Evolutionary conservation across 2,113 vertebrate genomes (phyloP).

Genomic region (Gasterosteus nipponicus): DNA sequence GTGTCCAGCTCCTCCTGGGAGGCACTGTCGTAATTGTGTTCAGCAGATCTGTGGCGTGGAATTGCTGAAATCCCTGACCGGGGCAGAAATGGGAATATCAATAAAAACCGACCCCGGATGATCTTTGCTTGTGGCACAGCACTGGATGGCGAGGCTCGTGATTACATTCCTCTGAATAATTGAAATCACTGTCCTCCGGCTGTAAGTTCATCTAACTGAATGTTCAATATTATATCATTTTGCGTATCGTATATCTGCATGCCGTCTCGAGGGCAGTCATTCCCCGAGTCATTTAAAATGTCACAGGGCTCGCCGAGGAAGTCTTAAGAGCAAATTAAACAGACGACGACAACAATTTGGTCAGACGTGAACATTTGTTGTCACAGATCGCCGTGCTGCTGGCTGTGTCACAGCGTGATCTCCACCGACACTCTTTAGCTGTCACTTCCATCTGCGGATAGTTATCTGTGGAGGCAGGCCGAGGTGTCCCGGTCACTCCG

Average conservation of each 20-base stretch:
- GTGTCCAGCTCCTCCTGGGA: constrained; percentile 66
- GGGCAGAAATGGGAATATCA: constrained; percentile 77
- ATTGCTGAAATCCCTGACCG: constrained; percentile 70
- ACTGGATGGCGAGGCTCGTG: constrained; percentile 63
- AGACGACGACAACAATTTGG: constrained; percentile 23
- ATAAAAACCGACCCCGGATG: constrained; percentile 76
- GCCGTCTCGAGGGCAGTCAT: constrained; percentile 35
- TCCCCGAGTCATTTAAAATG: constrained; percentile 50
- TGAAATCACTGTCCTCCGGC: constrained; percentile 71
- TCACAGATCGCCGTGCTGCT: constrained; percentile 7
- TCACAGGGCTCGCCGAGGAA: constrained; percentile 16
- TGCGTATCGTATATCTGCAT: constrained; percentile 67
- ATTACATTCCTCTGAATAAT: constrained; percentile 80
- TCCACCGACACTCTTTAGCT: constrained; percentile 21
- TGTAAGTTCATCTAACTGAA: constrained; percentile 67
- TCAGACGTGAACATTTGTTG: constrained; percentile 42
- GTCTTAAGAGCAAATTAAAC: constrained; percentile 31
- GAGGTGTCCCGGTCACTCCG: constrained; percentile 64
- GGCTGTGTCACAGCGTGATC: constrained; percentile 21
- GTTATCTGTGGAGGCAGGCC: constrained; percentile 40
- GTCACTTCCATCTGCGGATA: constrained; percentile 38
- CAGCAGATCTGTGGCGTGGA: constrained; percentile 62
- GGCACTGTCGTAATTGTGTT: constrained; percentile 68
- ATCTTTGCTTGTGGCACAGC: constrained; percentile 75
- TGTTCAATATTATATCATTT: constrained; percentile 74